Conservation (phyloP, 2,888 invertebrate genomes). For the Andrena minutula region DNA sequence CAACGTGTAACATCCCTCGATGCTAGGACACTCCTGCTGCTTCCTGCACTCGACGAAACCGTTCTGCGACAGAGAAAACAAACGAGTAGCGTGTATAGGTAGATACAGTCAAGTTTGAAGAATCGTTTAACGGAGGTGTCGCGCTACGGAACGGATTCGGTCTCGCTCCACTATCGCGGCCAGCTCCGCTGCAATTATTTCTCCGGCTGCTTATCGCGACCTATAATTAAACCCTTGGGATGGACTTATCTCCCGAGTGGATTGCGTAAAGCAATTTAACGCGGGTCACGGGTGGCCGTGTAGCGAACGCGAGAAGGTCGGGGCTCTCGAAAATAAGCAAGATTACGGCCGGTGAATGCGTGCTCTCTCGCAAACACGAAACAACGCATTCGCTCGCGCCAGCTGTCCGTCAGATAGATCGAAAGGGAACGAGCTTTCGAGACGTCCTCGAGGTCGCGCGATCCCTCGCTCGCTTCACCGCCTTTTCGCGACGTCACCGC, state of each 20-base stretch:
- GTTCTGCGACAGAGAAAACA: constrained; percentile 87
- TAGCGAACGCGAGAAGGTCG: constrained; percentile 50
- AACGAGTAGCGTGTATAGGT: background rate
- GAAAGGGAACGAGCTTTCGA: constrained; percentile 24
- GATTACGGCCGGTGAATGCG: constrained; percentile 22
- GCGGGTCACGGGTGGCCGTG: constrained; percentile 51
- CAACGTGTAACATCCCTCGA: constrained; percentile 93
- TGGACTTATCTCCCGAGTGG: constrained; percentile 63
- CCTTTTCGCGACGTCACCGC: constrained; percentile 36
- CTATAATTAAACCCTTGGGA: constrained; percentile 67
- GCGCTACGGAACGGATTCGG: no score
- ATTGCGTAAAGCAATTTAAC: constrained; percentile 67
- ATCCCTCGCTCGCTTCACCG: constrained; percentile 17
- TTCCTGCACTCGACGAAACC: constrained; percentile 94
- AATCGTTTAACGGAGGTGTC: background rate
- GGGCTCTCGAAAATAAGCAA: constrained; percentile 46
- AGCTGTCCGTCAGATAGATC: constrained; percentile 22
- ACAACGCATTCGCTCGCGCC: background rate
- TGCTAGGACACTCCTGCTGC: constrained; percentile 90
- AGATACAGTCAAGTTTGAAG: no score
- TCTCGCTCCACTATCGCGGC: background rate
- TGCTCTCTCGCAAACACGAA: background rate
- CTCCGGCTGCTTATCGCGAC: constrained; percentile 61
- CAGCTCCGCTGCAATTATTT: constrained; percentile 57
- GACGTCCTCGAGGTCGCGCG: constrained; percentile 34